Conservation (phyloP, 2,113 vertebrate genomes). For the Pipra filicauda region DNA sequence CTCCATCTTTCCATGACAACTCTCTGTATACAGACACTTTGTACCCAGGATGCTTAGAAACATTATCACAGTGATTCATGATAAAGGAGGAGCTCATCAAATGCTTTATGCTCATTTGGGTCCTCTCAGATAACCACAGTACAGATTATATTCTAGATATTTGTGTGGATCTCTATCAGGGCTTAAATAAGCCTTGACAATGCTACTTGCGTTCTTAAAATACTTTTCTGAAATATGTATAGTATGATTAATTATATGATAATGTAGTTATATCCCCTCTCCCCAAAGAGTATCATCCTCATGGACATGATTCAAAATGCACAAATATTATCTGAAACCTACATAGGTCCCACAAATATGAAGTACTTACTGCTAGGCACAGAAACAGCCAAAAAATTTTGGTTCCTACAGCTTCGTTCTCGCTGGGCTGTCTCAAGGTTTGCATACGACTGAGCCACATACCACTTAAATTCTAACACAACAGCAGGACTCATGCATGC, state of each 20-base stretch:
- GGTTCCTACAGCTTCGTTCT: background rate
- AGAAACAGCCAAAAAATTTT: background rate
- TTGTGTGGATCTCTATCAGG: background rate
- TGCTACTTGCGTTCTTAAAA: background rate
- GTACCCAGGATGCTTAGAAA: background rate
- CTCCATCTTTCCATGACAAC: background rate
- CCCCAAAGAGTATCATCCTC: background rate
- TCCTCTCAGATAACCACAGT: background rate
- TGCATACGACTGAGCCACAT: background rate
- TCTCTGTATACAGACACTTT: background rate
- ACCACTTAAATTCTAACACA: background rate
- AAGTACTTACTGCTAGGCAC: background rate
- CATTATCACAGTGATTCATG: background rate
- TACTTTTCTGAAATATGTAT: background rate
- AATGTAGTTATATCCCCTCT: background rate
- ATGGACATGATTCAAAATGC: background rate
- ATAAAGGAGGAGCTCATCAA: background rate
- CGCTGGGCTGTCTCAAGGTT: background rate
- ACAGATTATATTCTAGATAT: background rate
- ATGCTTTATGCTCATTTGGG: background rate
- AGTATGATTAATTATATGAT: fast-evolving
- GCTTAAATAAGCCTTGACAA: background rate
- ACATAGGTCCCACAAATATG: background rate
- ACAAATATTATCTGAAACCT: background rate
- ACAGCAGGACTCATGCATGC: background rate